Evolutionary conservation across 1,140 invertebrate genomes (phyloP).

Genomic region (Formica exsecta): DNA sequence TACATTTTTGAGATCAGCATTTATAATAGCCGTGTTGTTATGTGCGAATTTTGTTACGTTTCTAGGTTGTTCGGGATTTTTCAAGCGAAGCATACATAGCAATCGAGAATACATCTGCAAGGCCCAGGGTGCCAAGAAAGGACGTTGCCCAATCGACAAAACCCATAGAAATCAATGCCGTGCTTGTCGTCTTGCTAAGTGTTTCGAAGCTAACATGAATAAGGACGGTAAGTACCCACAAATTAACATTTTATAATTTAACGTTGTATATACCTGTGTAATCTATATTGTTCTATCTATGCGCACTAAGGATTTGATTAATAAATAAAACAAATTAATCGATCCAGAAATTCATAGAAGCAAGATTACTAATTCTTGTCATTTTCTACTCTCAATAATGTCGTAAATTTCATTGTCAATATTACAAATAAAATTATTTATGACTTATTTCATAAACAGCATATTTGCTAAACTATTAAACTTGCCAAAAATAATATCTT

Average conservation of each 20-base stretch:
- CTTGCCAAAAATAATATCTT: not conserved
- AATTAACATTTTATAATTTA: constrained; percentile 6
- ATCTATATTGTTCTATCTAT: not conserved
- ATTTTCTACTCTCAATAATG: not conserved
- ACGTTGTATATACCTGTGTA: not conserved
- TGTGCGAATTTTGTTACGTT: not conserved
- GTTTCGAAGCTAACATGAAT: constrained; percentile 99
- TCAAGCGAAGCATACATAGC: constrained; percentile 98
- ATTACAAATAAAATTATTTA: not conserved
- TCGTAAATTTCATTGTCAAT: not conserved
- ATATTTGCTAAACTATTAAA: not conserved
- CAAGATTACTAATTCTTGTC: not conserved
- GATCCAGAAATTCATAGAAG: not conserved
- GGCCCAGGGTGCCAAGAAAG: constrained; percentile 96
- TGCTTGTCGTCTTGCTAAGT: constrained; percentile 98
- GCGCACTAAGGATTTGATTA: not conserved
- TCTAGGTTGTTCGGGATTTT: constrained; percentile 97
- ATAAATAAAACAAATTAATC: not conserved
- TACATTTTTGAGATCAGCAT: not conserved
- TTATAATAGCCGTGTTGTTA: not conserved
- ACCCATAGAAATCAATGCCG: constrained; percentile 99
- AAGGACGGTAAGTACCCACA: constrained; percentile 96
- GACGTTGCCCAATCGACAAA: constrained; percentile 98
- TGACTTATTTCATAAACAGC: not conserved
- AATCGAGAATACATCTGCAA: constrained; percentile 99